A percentile compares a stretch with the other conserved stretches of the same genome.
Evolutionary conservation across 2,888 invertebrate genomes (phyloP).

Genomic region (Tenthredo scrophulariae): DNA sequence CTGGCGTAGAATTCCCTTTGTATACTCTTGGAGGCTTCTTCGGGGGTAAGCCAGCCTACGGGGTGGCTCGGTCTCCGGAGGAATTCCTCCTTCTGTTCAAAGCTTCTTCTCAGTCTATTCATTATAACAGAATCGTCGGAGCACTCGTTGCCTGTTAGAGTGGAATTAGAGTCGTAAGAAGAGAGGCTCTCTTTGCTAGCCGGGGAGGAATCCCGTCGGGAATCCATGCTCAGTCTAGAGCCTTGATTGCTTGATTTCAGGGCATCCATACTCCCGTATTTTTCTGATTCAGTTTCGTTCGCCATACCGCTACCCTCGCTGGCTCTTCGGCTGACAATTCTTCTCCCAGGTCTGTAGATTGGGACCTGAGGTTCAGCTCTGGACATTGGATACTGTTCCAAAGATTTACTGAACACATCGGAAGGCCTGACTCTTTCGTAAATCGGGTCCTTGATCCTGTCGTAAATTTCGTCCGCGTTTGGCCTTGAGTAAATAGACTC

Average conservation of each 20-base stretch:
- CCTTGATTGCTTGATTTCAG: slow-evolving; percentile 70
- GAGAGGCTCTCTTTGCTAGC: slow-evolving; percentile 85
- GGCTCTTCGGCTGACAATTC: slow-evolving; percentile 76
- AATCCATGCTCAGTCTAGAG: slow-evolving; percentile 78
- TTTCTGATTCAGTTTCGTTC: slow-evolving; percentile 68
- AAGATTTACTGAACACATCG: slow-evolving; percentile 67
- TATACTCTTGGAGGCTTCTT: slow-evolving; percentile 79
- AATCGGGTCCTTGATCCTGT: slow-evolving; percentile 74
- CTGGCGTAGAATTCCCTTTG: slow-evolving; percentile 89
- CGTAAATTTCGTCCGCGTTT: slow-evolving; percentile 76
- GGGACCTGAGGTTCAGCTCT: slow-evolving; percentile 75
- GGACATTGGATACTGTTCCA: slow-evolving; percentile 71
- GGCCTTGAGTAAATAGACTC: slow-evolving; percentile 79
- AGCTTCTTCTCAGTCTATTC: slow-evolving; percentile 89
- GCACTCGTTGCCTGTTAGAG: slow-evolving; percentile 83
- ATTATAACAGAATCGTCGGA: slow-evolving; percentile 87
- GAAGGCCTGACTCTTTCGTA: slow-evolving; percentile 74
- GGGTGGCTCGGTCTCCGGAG: slow-evolving; percentile 87
- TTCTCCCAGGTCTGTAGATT: slow-evolving; percentile 69
- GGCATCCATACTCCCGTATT: slow-evolving; percentile 65
- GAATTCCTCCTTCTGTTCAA: slow-evolving; percentile 95
- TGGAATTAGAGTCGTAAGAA: slow-evolving; percentile 85
- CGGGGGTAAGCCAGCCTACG: slow-evolving; percentile 81
- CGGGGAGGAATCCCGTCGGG: slow-evolving; percentile 82
- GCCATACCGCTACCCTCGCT: slow-evolving; percentile 79